Evolutionary conservation across 2,113 vertebrate genomes (phyloP), one percentile per base, ranked within the genome.

Genomic region (Cranoglanis bouderius): DNA sequence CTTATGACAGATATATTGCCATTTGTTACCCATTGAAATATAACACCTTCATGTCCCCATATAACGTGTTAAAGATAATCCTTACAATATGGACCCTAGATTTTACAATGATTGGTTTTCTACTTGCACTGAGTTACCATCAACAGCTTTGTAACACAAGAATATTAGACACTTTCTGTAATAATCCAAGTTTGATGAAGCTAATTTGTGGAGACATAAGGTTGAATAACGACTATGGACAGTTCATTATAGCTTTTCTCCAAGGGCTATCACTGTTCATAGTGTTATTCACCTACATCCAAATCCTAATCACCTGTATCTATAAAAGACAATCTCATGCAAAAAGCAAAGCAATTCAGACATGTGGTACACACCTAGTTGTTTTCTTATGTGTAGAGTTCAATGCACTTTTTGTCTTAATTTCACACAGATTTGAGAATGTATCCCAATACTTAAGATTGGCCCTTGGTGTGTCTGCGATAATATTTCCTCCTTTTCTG

Each of bases 301-400:
- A 94, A 89, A 87, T 94, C 7, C 53, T 95, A 77, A 65, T 85
- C 0, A 92, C 91, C 6, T 94, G 94, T 80, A 5, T 93, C 1
- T 75, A 87, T 46, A 92, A 86, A 0, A 93, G 88, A 75, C 88
- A 91, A 1, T 0, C 90, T 0, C 85, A 92, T 19, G 85, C 92
- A 4, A 87, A 92, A 14, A 85, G 18, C 59, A 95, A 94, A 90
- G 94, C 94, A 29, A 72, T 95, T 55, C 93, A 94, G 80, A 95
- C 94, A 0, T 95, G 94, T 85, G 87, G 92, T 6, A 89, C 93
- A 12, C 94, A 95, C 91, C 21, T 61, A 26, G 21, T 26, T 61
- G 21, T 61, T 61, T 61, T 61, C 21, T 75, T 75, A 24, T 24
- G 72, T 75, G 1, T 75, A 43, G 38, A 75, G 16, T 61, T 94